Evolutionary conservation across 2,113 vertebrate species (phyloP), one percentile per base, ranked within the genome.

Genomic region (Otocyon megalotis): DNA sequence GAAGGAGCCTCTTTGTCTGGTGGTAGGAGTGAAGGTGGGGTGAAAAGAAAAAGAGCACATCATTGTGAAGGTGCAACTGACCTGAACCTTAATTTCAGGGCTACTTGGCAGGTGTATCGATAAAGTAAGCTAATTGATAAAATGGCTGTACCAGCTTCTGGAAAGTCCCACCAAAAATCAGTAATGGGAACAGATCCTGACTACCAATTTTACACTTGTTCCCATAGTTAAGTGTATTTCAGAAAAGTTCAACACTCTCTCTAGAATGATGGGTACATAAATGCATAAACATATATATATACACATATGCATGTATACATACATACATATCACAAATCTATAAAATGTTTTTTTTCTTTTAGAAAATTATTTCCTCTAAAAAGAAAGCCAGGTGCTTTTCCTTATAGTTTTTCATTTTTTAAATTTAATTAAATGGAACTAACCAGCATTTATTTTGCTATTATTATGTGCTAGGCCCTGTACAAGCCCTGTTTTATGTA

Each of bases 381-480:
- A 71, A 95, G 94, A 76, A 90, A 96, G 50, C 30, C 43, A 63
- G 2, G 37, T 72, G 65, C 43, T 94, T 96, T 93, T 50, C 32
- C 13, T 5, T 14, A 8, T 30, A 63, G 3, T n/a, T 69, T 94
- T 90, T 48, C 28, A 48, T 95, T 54, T 56, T 94, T 97, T 30
- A 24, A 9, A 54, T 85, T 84, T 71, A 17, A 80, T 50, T 56
- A 30, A 15, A 0, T 4, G 8, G 54, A 84, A 48, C 17, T 76
- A 69, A 7, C 24, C 60, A 20, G 74, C 26, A 16, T 65, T 71
- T 58, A 69, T 89, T 79, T 74, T 82, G 20, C 54, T 56, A 0
- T 63, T 63, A 48, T 53, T 91, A 5, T 76, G 6, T 43, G 24
- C 24, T 48, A 32, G 69, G 58, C 35, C 14, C 50, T 50, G 6